Base-by-base conservation (phyloP, 2,113 vertebrate genomes). In the Turnix velox region DNA sequence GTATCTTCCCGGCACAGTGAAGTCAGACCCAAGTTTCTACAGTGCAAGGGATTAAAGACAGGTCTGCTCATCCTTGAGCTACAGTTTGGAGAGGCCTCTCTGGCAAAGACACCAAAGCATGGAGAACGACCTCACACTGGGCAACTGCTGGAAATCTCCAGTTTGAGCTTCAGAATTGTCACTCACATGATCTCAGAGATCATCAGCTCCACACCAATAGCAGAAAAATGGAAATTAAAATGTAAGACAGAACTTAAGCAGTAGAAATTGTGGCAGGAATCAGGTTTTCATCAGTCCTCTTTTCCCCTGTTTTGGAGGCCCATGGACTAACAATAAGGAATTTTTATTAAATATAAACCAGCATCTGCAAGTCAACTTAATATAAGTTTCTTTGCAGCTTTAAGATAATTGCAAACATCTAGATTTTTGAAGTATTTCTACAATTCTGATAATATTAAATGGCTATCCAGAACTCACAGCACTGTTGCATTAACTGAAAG, bases 331-430 rank as follows among this genome's bases (percentile, higher is more conserved):
- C n/a, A 82, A 39, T 8, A 69, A 84, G 45, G 76, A 72, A 74
- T 30, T 73, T 79, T 65, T 81, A 69, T 62, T 78, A 80, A 74
- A 81, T 18, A 84, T 73, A 92, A 93, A 46, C 17, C 77, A 69
- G 48, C 68, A 69, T 25, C 28, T 62, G 23, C 67, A 86, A 78
- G 40, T 92, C 75, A 72, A 88, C 68, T 85, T 69, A 49, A 67
- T 23, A 45, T 15, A 9, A 61, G n/a, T 33, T 54, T 57, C 7
- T 37, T 37, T 54, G 31, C 2, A 6, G 12, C 55, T 72, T 74
- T 39, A 54, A 27, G 52, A 24, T 23, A 78, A 89, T 10, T 49
- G 39, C 68, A 93, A 71, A 57, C 33, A 57, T 31, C 15, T 37
- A 33, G 27, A 45, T 46, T 86, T 69, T 6, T 58, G 37, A 7